Percentiles rank a stretch among this genome's conserved stretches.
phyloP scores from a whole-genome alignment of 2,113 vertebrate genomes.

The Rhineura floridana region DNA sequence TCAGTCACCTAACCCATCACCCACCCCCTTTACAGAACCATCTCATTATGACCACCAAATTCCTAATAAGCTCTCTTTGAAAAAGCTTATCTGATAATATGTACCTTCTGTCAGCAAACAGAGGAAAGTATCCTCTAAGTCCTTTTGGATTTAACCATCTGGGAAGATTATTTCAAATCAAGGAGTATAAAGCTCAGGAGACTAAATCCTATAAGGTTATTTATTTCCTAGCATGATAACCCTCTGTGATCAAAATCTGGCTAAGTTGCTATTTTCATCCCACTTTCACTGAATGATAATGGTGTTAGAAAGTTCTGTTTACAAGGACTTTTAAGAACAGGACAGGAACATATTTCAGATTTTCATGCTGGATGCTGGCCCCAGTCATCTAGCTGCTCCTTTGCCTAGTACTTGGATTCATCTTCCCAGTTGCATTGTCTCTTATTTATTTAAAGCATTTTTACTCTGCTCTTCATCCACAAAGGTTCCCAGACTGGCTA shows the following conservation, averaged over 20 bases:
- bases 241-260: conserved; percentile 1
- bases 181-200: not conserved
- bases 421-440: not conserved
- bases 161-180: not conserved
- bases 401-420: no score
- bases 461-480: no score
- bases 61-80: not conserved
- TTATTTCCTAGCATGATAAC: conserved; percentile 19
- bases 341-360: not conserved
- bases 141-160: conserved; percentile 19
- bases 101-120: conserved; percentile 7
- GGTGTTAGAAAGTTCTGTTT: not conserved
- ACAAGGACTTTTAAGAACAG: not conserved
- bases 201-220: not conserved
- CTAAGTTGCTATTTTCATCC: conserved; percentile 3
- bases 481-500: no score
- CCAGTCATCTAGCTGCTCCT: not conserved
- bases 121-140: not conserved
- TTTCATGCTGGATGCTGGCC: not conserved
- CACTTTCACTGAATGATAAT: not conserved
- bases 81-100: not conserved
- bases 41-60: not conserved
- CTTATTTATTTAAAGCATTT: no score
- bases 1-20: not conserved
- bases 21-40: not conserved